Conservation (phyloP, 2,888 invertebrate genomes). For the Drosophila gaucha region DNA sequence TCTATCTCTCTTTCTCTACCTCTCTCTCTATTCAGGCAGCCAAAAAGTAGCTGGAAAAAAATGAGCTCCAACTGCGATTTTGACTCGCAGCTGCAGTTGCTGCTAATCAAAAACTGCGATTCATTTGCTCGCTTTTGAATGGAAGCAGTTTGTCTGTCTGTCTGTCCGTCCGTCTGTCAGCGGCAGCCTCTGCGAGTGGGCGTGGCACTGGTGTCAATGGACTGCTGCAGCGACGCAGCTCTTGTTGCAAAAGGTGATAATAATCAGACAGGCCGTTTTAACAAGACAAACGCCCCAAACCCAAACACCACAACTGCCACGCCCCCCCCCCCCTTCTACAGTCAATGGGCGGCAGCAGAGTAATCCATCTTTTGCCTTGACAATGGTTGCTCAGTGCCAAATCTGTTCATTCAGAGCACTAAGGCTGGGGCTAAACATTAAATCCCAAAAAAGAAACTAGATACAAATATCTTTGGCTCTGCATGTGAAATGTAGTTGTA, state of each 20-base stretch:
- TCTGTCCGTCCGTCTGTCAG: conserved; percentile 11
- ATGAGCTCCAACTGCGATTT: conserved; percentile 4
- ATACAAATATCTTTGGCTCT: conserved; percentile 69
- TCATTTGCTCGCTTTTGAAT: conserved; percentile 60
- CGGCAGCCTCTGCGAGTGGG: conserved; percentile 25
- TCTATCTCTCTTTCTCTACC: background rate
- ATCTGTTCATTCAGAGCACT: too few relatives aligned
- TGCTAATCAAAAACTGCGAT: conserved; percentile 76
- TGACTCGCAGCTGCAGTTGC: conserved; percentile 22
- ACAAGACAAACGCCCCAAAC: conserved; percentile 64
- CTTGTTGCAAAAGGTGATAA: conserved; percentile 64
- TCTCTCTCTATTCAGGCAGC: background rate
- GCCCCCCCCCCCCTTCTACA: background rate
- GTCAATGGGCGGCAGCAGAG: conserved; percentile 30
- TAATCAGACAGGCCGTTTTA: conserved; percentile 76
- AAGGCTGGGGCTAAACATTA: conserved; percentile 50
- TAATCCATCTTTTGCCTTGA: conserved; percentile 75
- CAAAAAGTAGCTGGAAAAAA: conserved; percentile 2
- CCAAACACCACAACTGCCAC: too few relatives aligned
- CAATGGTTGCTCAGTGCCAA: conserved; percentile 63
- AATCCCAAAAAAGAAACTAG: conserved; percentile 69
- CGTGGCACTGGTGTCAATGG: conserved; percentile 68
- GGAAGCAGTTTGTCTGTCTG: background rate
- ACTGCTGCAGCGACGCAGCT: conserved; percentile 45
- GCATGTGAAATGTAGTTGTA: conserved; percentile 17